phyloP scores from a whole-genome alignment of 2,888 invertebrate genomes.

The Crocallis elinguaria region DNA sequence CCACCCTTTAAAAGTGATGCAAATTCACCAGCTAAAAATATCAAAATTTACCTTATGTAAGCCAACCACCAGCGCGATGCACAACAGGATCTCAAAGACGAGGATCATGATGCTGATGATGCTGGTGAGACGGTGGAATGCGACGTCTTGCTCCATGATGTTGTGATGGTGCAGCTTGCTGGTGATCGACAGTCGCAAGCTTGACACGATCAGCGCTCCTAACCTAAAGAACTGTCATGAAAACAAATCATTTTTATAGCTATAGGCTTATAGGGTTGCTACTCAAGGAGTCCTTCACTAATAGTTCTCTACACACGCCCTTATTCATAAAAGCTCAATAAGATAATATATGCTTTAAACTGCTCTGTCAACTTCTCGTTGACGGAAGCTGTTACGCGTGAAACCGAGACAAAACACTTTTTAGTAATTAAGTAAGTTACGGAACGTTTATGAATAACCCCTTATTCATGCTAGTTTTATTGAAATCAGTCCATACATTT shows the following conservation, averaged over 20 bases:
- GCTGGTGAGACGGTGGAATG: slow-evolving; percentile 6
- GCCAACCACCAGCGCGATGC: slow-evolving; percentile 38
- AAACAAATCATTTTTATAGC: background rate
- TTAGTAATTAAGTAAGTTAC: too few species aligned
- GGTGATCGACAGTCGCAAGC: slow-evolving; percentile 1
- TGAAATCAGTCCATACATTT: too few species aligned
- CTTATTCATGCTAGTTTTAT: too few species aligned
- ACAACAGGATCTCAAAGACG: slow-evolving; percentile 28
- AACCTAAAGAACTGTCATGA: slow-evolving; percentile 5
- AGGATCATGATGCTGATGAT: slow-evolving; percentile 23
- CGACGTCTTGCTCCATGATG: background rate
- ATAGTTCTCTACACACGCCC: too few species aligned
- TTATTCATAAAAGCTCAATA: too few species aligned
- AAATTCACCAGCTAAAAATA: background rate
- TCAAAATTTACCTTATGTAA: slow-evolving; percentile 35
- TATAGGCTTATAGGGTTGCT: too few species aligned
- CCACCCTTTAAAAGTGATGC: background rate
- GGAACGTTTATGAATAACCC: too few species aligned
- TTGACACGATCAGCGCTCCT: background rate
- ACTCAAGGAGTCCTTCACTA: too few species aligned
- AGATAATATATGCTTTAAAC: too few species aligned
- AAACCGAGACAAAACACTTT: too few species aligned
- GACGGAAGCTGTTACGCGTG: too few species aligned
- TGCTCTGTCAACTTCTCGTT: too few species aligned
- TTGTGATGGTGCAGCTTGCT: slow-evolving; percentile 1